Base-by-base conservation (phyloP, 2,888 invertebrate species). In the Patella pellucida region DNA sequence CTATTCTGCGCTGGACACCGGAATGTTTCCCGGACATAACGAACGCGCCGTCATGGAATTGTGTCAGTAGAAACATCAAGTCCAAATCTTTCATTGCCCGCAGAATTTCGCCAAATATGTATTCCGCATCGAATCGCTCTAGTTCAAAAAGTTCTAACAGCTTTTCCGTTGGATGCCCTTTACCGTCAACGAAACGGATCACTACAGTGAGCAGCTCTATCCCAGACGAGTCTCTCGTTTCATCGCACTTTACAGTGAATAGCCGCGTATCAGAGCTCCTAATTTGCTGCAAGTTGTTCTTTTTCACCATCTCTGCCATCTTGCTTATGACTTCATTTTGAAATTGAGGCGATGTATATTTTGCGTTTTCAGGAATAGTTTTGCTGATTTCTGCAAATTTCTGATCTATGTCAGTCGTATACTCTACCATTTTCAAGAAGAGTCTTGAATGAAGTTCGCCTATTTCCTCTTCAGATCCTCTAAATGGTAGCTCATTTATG, bases 11-110 rank as follows among this genome's bases (percentile, higher is more conserved):
- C 62, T 62, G 62, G n/a, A 62, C 62, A n/a, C 62, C 12, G n/a
- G 62, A 62, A 19, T 11, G 62, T 62, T 62, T 62, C 62, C 62
- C 62, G n/a, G 62, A 62, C 62, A 62, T 62, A 19, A 62, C 62
- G 19, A 7, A 2, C 62, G 19, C 62, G 19, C 62, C 5, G n/a
- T 19, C n/a, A 62, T 62, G 19, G 62, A 11, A 62, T 62, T 62
- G 0, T 7, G 62, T 12, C 62, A 62, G 19, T 62, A 62, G 5
- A 5, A 62, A 19, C 19, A n/a, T 62, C 62, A 62, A 19, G 62
- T 62, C 62, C n/a, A 62, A 19, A 62, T 62, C 62, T 62, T 62
- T 62, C 62, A 62, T 9, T 19, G 62, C 62, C 62, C 62, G n/a
- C n/a, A 9, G 62, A 62, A 62, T n/a, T 62, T 9, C 5, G n/a